Percentiles rank a stretch among this genome's conserved stretches.
These are phyloP conservation scores for Drosophila neocordata DNA, from an alignment of 1,140 invertebrate species.

Conservation along the genomic window DNA sequence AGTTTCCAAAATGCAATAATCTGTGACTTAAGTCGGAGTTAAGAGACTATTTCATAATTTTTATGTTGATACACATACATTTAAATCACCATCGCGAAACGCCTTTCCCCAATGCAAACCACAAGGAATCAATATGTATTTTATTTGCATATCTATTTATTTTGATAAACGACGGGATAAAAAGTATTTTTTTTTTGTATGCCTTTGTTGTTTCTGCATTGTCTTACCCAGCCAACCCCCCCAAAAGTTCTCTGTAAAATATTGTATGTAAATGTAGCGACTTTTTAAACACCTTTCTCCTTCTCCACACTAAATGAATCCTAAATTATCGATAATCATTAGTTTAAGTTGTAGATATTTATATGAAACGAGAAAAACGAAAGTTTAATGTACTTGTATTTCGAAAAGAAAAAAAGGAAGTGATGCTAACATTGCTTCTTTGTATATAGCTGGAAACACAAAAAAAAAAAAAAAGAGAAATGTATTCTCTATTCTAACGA, in stretches of 20 bases:
- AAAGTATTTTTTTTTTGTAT: conserved; percentile 11
- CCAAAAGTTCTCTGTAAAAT: conserved; percentile 58
- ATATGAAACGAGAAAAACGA: conserved; percentile 28
- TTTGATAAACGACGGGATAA: conserved; percentile 2
- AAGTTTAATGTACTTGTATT: conserved; percentile 39
- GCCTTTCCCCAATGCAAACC: background rate
- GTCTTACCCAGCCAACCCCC: background rate
- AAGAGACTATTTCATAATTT: conserved; percentile 59
- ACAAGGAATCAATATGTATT: conserved; percentile 18
- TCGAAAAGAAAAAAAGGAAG: conserved; percentile 13
- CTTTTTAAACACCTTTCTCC: conserved; percentile 18
- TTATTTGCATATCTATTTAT: conserved; percentile 24
- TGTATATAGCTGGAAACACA: conserved; percentile 67
- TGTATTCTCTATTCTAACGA: conserved; percentile 50
- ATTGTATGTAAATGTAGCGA: conserved; percentile 67
- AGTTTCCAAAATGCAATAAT: conserved; percentile 93
- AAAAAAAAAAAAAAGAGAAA: conserved; percentile 34
- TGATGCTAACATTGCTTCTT: conserved; percentile 22
- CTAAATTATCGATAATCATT: conserved; percentile 69
- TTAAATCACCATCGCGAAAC: conserved; percentile 28
- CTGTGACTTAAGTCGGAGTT: conserved; percentile 58
- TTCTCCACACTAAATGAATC: conserved; percentile 58
- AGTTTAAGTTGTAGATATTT: conserved; percentile 75
- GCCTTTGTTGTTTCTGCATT: background rate
- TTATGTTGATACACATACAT: conserved; percentile 51